Base-by-base conservation (phyloP, 1,140 invertebrate species). In the Zaprionus tsacasi region DNA sequence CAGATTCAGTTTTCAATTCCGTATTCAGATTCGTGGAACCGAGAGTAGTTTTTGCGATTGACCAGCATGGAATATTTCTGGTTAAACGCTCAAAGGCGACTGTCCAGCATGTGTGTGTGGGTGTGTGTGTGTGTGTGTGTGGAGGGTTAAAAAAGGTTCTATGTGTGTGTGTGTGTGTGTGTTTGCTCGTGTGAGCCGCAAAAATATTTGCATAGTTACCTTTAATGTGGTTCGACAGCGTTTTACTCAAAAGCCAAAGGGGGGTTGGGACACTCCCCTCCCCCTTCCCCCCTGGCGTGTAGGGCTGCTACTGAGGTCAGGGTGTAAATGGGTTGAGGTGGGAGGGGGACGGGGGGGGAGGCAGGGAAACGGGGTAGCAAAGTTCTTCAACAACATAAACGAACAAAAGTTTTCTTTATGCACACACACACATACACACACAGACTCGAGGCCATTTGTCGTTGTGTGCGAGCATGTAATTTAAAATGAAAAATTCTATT, bases 181-280 rank as follows among this genome's bases (percentile, higher is more conserved):
- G 81, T 80, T 79, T 85, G 76, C 74, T 72, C 68, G 76, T 86
- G 76, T 82, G 88, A 73, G 85, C 88, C 89, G 70, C 89, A 91
- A 91, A 91, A 91, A 91, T 91, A 91, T 91, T 91, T 91, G 89
- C 89, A 91, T 91, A 91, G 89, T 91, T 91, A 91, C 89, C 89
- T 91, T 91, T 91, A 91, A 91, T 91, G 89, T 91, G 89, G 89
- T 91, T 86, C 81, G 70, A 74, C 69, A 82, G 69, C 72, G 68
- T 59, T 80, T 70, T 73, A 70, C 58, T 27, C 33, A 13, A 38
- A 36, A 15, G 38, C 55, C 40, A 27, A 48, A 64, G 60, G 27
- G 25, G 5, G 25, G 52, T 10, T n/a, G 13, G 6, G 12, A n/a
- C n/a, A n/a, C n/a, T n/a, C n/a, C n/a, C n/a, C n/a, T n/a, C 21